Conservation (phyloP, 2,113 vertebrate genomes). For the Scomber scombrus region DNA sequence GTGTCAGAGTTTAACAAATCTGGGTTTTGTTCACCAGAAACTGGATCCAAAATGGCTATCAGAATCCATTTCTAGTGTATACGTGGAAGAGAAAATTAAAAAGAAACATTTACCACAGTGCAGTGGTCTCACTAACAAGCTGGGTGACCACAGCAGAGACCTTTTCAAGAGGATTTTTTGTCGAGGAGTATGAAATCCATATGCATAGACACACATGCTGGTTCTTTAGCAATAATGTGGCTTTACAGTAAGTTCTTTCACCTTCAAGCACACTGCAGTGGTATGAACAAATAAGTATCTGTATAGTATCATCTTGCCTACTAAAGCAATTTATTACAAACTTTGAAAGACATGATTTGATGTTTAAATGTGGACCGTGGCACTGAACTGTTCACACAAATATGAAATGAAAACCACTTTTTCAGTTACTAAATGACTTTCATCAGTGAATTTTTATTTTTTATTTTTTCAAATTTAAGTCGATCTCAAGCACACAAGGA, state of each 20-base stretch:
- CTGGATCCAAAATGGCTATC: too few species aligned
- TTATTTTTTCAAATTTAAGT: constrained; percentile 10
- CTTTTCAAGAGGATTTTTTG: background rate
- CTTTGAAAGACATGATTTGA: background rate
- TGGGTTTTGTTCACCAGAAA: too few species aligned
- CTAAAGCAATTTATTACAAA: background rate
- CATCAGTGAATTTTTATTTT: background rate
- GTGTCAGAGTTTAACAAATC: too few species aligned
- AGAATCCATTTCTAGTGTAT: too few species aligned
- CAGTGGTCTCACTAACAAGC: too few species aligned
- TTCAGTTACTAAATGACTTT: background rate
- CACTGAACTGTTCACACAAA: background rate
- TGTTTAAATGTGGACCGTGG: background rate
- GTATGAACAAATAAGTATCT: too few species aligned
- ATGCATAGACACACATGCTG: background rate
- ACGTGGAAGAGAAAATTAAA: too few species aligned
- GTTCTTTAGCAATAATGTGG: too few species aligned
- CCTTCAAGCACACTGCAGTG: too few species aligned
- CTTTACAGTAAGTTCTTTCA: background rate
- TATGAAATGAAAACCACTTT: background rate
- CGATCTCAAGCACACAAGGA: background rate
- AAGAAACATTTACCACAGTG: too few species aligned
- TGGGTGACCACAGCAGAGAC: too few species aligned
- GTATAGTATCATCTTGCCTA: background rate
- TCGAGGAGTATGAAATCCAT: background rate